phyloP scores from a whole-genome alignment of 2,113 vertebrate species.

The Odocoileus virginianus region DNA sequence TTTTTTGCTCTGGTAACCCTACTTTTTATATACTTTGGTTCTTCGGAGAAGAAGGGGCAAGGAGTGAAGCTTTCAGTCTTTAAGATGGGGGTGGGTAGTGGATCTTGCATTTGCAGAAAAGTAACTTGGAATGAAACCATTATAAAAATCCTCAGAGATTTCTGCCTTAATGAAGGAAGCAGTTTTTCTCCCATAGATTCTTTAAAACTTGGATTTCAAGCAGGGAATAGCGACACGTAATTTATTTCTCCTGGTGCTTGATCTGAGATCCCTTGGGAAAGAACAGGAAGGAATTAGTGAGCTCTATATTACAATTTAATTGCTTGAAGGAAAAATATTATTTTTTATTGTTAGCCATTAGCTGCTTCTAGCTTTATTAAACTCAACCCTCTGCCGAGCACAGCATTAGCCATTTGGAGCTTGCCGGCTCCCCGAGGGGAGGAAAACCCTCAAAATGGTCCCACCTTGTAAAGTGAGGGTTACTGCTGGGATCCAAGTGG shows the following conservation, averaged over 20 bases:
- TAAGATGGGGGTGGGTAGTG: neutral
- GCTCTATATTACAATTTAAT: conserved; percentile 83
- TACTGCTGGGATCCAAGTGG: neutral
- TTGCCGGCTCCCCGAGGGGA: neutral
- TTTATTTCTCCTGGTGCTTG: conserved; percentile 81
- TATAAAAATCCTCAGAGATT: conserved; percentile 64
- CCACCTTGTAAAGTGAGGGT: conserved; percentile 48
- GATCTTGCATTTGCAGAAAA: neutral
- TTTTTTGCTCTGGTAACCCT: neutral
- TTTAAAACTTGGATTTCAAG: conserved; percentile 75
- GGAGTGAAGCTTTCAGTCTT: neutral
- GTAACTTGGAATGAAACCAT: conserved; percentile 76
- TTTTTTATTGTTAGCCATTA: conserved; percentile 84
- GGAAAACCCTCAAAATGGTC: conserved; percentile 17
- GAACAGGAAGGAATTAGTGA: conserved; percentile 84
- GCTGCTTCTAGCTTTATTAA: conserved; percentile 81
- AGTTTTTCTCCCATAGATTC: conserved; percentile 71
- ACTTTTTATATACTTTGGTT: neutral
- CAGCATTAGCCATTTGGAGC: conserved; percentile 53
- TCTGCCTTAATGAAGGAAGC: conserved; percentile 74
- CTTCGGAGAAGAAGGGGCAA: neutral
- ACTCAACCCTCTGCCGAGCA: conserved; percentile 54
- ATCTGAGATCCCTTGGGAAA: conserved; percentile 78
- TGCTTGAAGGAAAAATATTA: conserved; percentile 85
- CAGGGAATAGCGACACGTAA: conserved; percentile 72